Base-by-base conservation (phyloP, 2,113 vertebrate genomes). In the Saimiri boliviensis region DNA sequence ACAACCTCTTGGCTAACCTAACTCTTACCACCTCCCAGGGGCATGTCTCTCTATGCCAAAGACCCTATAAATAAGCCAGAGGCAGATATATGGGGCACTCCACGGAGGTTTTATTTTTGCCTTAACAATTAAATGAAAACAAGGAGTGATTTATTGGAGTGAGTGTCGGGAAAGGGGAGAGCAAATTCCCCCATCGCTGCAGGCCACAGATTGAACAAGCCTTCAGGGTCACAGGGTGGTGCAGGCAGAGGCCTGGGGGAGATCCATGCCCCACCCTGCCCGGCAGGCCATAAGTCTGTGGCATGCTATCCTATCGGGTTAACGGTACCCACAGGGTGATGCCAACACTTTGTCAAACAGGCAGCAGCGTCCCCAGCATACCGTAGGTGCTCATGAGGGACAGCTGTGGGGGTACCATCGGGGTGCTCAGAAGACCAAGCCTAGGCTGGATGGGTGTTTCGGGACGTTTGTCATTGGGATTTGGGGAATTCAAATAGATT, bases 201-300 rank as follows among this genome's bases (percentile, higher is more conserved):
- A 14, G 30, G 58, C 73, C 45, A 23, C 25, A 47, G 71, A 17
- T 17, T 35, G 42, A 58, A 5, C 0, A 0, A 3, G 40, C 32
- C 35, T 73, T 30, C 45, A 6, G 63, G 4, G 25, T 19, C 19
- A 58, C n/a, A 0, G 4, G 42, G 52, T 35, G 14, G 40, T 3
- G 4, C 8, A 3, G 27, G 23, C 21, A 45, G 74, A 71, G 45
- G 21, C 30, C 49, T 0, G 1, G 40, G 3, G 27, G 30, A 49
- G 45, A 68, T 27, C 23, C 7, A 5, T 0, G 23, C 60, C 42
- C 58, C 70, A 21, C 20, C 32, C 1, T 2, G 52, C 66, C 54
- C 0, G 0, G 0, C 0, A 82, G 76, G n/a, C 17, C 16, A 0
- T 0, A 49, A 8, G 25, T 32, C 74, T 14, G 89, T 1, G 6